Evolutionary conservation across 2,113 vertebrate genomes (phyloP), one percentile per base, ranked within the genome.

Genomic region (Tyto alba): DNA sequence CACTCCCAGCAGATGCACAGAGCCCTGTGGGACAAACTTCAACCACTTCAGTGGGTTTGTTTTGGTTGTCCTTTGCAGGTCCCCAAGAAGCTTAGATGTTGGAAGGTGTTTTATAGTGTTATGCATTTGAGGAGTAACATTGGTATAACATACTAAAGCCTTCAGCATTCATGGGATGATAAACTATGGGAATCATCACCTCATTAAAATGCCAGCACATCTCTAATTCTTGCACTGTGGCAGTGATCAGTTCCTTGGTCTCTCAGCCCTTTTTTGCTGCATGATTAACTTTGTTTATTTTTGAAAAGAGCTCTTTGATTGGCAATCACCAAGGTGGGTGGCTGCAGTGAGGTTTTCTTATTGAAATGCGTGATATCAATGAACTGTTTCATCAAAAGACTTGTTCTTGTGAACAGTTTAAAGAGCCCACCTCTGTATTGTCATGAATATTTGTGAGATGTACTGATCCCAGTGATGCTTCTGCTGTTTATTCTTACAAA

Each of bases 251-350:
- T 38, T 80, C 80, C 43, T 41, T 45, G 77, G 59, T 80, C 29
- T 75, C 84, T 50, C 43, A 29, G 73, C 59, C 71, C 62, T 67
- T 48, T 63, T 93, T 88, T 86, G 55, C 75, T 72, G 43, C 55
- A 7, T 77, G 63, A 80, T 96, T 69, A 93, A 57, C 89, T 80
- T 53, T 30, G 45, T 88, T 93, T 90, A n/a, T 82, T 86, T 89
- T 73, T n/a, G 40, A 71, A 50, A 55, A 63, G 66, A 59, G 25
- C 55, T 62, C 52, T 90, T 36, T 48, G 60, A 82, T 45, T 81
- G 81, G 19, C 15, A 72, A 1, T 64, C 45, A 11, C 62, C 16
- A 6, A 48, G 8, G 30, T 19, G 36, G 50, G 62, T 25, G 41
- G 75, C 89, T 93, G 32, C 41, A 13, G 40, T 0, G 21, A 36